Base-by-base conservation (phyloP, 2,113 vertebrate genomes). In the Procapra przewalskii region DNA sequence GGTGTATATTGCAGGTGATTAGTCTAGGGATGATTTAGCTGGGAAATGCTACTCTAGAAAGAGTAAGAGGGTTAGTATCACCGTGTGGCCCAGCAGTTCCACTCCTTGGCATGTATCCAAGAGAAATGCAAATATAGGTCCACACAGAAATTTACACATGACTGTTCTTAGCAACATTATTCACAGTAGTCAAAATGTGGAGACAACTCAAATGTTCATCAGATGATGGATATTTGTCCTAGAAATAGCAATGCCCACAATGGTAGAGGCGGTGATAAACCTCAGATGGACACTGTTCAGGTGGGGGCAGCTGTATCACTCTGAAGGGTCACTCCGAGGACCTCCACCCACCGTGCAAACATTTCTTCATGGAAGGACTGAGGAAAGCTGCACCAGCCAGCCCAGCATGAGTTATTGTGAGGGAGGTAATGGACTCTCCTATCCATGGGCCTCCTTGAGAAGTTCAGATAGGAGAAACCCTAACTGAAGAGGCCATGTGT, bases 121-220 rank as follows among this genome's bases (percentile, higher is more conserved):
- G 55, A 92, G 50, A 91, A 89, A 89, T 57, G 45, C 33, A 94
- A 94, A 83, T 57, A 36, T 62, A 91, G 77, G 60, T 88, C 48
- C 7, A 77, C 40, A 57, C n/a, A 77, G 85, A 88, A 96, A 92
- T 52, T 79, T 59, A 54, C 15, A 15, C 4, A 7, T 82, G 77
- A 91, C 77, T 97, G 59, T 71, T 75, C 48, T 81, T 62, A 82
- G 96, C 83, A 57, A 25, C 57, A 43, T 88, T 62, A 52, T 84
- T 88, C 43, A 86, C 80, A 81, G 64, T 31, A 88, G 54, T 19
- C n/a, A 60, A 57, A 75, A 85, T 52, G 29, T 91, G 13, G 87
- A 83, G 91, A 55, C 7, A 64, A 62, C 43, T 40, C 62, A 57
- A 83, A 82, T 83, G 45, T n/a, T 33, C 36, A 40, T 59, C 17